A percentile compares a stretch with the other conserved stretches of the same genome.
phyloP scores from a whole-genome alignment of 2,113 vertebrate species.

The Stomatorhinus ivindoensis region DNA sequence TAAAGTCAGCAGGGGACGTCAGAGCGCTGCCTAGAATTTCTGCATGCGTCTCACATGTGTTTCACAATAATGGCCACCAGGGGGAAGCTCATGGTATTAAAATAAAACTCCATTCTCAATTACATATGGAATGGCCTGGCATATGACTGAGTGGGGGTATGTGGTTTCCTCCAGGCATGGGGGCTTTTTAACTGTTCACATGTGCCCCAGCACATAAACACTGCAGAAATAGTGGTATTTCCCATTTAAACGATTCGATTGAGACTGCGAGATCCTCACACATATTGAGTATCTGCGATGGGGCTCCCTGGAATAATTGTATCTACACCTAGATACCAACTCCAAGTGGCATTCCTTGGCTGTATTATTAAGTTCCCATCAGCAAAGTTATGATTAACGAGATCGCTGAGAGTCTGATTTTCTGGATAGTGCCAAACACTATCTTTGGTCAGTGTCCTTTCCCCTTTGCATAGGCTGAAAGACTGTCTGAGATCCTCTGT shows the following conservation, averaged over 20 bases:
- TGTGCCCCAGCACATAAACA: not conserved
- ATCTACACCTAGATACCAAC: not conserved
- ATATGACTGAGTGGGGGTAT: not conserved
- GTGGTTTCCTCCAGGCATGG: not conserved
- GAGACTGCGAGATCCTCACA: not conserved
- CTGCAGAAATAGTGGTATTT: not conserved
- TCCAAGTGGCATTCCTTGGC: not conserved
- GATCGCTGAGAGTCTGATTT: not conserved
- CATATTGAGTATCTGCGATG: not conserved
- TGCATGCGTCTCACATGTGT: not conserved
- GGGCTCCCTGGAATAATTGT: not conserved
- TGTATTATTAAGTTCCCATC: not conserved
- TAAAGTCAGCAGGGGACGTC: not conserved
- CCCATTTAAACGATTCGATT: not conserved
- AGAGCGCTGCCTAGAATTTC: not conserved
- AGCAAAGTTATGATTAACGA: not conserved
- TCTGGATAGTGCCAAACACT: not conserved
- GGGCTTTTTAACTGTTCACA: not conserved
- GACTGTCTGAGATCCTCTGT: not conserved
- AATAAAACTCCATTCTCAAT: not conserved
- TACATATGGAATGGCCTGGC: not conserved
- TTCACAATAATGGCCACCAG: not conserved
- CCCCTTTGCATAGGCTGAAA: not conserved
- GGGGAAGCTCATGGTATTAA: not conserved
- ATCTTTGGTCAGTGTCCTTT: slow-evolving; percentile 8